phyloP scores from a whole-genome alignment of 1,140 invertebrate genomes.

The Calycopis cecrops region DNA sequence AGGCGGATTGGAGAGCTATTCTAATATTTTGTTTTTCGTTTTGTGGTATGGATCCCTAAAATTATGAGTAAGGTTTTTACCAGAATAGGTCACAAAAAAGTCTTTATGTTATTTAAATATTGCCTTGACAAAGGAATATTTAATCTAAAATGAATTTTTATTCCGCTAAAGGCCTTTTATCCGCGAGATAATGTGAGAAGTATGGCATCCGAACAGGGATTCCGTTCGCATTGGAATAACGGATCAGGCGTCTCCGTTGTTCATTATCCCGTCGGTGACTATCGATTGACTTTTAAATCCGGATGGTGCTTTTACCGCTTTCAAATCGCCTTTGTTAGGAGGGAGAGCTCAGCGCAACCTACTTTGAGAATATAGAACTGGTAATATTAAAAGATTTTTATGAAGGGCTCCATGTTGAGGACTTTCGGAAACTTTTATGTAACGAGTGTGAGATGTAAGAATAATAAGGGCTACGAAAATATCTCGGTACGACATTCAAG shows the following conservation, averaged over 20 bases:
- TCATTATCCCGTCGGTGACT: conserved; percentile 24
- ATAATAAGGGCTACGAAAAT: too few species aligned
- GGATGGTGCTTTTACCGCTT: conserved; percentile 16
- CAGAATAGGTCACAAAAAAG: too few species aligned
- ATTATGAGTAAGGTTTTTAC: too few species aligned
- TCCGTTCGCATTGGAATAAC: conserved; percentile 27
- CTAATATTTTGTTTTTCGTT: too few species aligned
- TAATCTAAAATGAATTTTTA: not conserved
- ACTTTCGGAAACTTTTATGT: not conserved
- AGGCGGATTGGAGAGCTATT: too few species aligned
- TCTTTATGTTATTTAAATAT: too few species aligned
- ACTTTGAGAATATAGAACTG: conserved; percentile 13
- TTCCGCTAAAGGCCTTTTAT: conserved; percentile 13
- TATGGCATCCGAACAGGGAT: conserved; percentile 25
- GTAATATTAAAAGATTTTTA: conserved; percentile 13
- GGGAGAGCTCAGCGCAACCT: conserved; percentile 14
- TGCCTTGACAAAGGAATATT: too few species aligned
- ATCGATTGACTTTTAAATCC: conserved; percentile 27
- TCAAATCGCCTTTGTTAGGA: conserved; percentile 18
- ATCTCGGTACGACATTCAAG: too few species aligned
- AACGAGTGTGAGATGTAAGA: too few species aligned
- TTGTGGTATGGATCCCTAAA: too few species aligned
- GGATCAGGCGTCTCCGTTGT: conserved; percentile 24
- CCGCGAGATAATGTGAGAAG: conserved; percentile 23
- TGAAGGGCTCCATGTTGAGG: conserved; percentile 1